Evolutionary conservation across 2,797 vertebrate genomes (phyloP), one percentile per base, ranked within the genome.

Genomic region (Graptemys geographica): DNA sequence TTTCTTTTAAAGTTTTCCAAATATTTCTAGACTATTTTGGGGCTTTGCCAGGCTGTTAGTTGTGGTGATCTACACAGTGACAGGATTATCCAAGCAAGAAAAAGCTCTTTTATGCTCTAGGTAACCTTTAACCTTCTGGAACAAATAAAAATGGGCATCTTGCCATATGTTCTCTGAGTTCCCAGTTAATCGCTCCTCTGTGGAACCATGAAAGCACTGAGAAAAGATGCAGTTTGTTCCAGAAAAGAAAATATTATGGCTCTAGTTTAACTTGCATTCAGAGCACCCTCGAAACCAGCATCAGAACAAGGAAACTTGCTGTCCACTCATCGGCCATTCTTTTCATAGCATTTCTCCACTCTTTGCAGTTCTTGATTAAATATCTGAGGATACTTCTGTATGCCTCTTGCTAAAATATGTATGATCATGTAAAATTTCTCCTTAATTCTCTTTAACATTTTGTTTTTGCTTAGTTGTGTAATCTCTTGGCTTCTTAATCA

Each of bases 51-150:
- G 86, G 87, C 88, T 94, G 47, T 95, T 89, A 90, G 90, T 86
- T 84, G 83, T 90, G 96, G 93, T 88, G 90, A 90, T 91, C 33
- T 88, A 76, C 83, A 96, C 97, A 98, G 93, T 25, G 89, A 87
- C 51, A 88, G 94, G 95, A 97, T 96, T 98, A 98, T 98, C 95
- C 93, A 87, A 25, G 91, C 93, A 97, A 97, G 97, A 97, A 98
- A 94, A 97, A 97, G 95, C 91, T 96, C 88, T 92, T 91, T 93
- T 97, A 94, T 98, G 96, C 93, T 91, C 79, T 88, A 90, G 97
- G 97, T 94, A 97, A 97, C 98, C 97, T 95, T 84, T 98, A 92
- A 96, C 97, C 97, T 97, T 97, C 95, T 1, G 5, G 88, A 96
- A 96, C 97, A 97, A 98, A 98, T 89, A 84, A 83, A 96, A 97